Evolutionary conservation across 2,797 vertebrate species (phyloP).

Genomic region (Euthynnus affinis): DNA sequence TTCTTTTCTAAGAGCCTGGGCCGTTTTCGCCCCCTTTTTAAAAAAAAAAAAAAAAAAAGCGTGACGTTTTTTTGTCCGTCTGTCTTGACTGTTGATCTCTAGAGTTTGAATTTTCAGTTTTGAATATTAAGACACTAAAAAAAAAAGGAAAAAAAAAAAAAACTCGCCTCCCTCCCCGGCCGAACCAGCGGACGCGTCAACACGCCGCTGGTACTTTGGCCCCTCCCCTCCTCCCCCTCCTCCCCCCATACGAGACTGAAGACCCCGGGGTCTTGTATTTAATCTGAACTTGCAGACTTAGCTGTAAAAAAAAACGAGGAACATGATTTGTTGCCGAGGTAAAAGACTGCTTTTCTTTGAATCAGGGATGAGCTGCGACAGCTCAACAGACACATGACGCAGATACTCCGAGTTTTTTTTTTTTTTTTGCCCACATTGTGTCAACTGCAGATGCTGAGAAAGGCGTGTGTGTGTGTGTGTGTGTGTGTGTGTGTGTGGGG

Average conservation of each 20-base stretch:
- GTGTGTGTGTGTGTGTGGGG: slow-evolving; percentile 43
- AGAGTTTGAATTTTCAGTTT: slow-evolving; percentile 64
- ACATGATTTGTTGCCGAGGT: slow-evolving; percentile 53
- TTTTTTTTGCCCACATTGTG: slow-evolving; percentile 59
- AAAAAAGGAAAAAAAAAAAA: slow-evolving; percentile 16
- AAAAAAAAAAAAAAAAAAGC: too few species aligned
- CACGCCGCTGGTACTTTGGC: slow-evolving; percentile 12
- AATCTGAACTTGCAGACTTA: slow-evolving; percentile 53
- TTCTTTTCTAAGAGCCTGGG: slow-evolving; percentile 37
- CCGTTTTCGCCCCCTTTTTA: slow-evolving; percentile 49
- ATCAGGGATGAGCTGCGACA: slow-evolving; percentile 79
- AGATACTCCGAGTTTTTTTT: slow-evolving; percentile 49
- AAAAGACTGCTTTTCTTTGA: slow-evolving; percentile 74
- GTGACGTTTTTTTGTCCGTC: slow-evolving; percentile 58
- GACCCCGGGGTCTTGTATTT: slow-evolving; percentile 15
- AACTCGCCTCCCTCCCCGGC: slow-evolving; percentile 21
- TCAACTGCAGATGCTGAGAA: slow-evolving; percentile 71
- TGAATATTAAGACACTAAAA: slow-evolving; percentile 67
- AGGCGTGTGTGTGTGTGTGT: slow-evolving; percentile 44
- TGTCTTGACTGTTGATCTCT: slow-evolving; percentile 64
- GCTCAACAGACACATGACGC: slow-evolving; percentile 68
- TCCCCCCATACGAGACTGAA: slow-evolving; percentile 17
- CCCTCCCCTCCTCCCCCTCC: slow-evolving; percentile 9
- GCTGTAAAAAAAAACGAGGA: slow-evolving; percentile 58
- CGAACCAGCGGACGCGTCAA: not conserved